phyloP scores from a whole-genome alignment of 2,888 invertebrate species.

The Abrostola triplasia region DNA sequence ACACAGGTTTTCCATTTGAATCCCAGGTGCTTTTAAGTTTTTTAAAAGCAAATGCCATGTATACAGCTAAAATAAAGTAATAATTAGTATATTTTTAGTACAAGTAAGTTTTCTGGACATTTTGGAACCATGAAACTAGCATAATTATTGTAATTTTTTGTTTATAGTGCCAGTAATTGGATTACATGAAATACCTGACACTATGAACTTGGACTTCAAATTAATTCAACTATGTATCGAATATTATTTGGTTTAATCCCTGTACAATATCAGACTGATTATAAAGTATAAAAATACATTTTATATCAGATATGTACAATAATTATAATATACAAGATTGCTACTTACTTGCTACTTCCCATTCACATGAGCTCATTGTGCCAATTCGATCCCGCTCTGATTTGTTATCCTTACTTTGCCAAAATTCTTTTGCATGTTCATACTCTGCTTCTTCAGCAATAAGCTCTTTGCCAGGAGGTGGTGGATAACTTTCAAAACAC shows the following conservation, averaged over 20 bases:
- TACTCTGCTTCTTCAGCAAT: conserved; percentile 91
- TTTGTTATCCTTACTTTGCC: conserved; percentile 77
- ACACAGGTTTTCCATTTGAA: conserved; percentile 89
- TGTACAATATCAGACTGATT: too few species aligned
- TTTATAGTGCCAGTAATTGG: too few species aligned
- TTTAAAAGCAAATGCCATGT: conserved; percentile 94
- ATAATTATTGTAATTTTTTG: too few species aligned
- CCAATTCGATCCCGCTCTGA: conserved; percentile 89
- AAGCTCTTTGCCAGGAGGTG: conserved; percentile 85
- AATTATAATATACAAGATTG: background rate
- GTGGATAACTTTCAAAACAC: conserved; percentile 94
- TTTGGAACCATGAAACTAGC: background rate
- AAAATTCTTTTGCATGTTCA: conserved; percentile 90
- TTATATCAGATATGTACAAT: too few species aligned
- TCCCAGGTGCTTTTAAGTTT: conserved; percentile 92
- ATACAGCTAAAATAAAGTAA: conserved; percentile 90
- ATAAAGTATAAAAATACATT: too few species aligned
- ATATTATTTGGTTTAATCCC: too few species aligned
- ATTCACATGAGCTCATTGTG: conserved; percentile 95
- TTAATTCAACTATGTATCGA: too few species aligned
- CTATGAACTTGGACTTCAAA: too few species aligned
- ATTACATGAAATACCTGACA: too few species aligned
- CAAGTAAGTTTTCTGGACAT: background rate
- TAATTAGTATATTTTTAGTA: background rate
- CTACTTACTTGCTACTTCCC: conserved; percentile 97